A percentile compares a stretch with the other conserved stretches of the same genome.
Evolutionary conservation across 2,888 invertebrate species (phyloP).

Genomic region (Heliothis peltigera): DNA sequence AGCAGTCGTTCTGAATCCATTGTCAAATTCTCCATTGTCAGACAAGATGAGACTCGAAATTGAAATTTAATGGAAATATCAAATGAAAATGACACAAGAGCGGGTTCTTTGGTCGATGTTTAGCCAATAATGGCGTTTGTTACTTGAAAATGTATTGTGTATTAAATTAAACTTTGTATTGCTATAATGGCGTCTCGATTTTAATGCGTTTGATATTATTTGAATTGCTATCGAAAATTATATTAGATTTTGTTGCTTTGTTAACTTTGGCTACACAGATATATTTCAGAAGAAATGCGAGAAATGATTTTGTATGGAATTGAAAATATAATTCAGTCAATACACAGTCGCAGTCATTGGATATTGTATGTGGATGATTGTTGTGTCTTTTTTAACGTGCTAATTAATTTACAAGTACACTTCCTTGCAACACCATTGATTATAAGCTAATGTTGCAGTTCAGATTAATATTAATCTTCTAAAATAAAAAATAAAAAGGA

Average conservation of each 20-base stretch:
- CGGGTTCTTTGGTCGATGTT: conserved; percentile 70
- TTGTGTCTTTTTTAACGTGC: no score
- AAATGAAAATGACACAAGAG: conserved; percentile 73
- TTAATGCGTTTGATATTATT: conserved; percentile 60
- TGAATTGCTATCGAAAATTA: conserved; percentile 55
- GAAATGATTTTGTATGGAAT: conserved; percentile 18
- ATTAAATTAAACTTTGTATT: conserved; percentile 72
- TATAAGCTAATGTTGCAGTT: no score
- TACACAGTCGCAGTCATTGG: background rate
- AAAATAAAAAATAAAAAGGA: no score
- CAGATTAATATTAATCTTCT: no score
- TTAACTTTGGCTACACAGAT: conserved; percentile 33
- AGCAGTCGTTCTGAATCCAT: conserved; percentile 65
- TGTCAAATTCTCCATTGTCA: conserved; percentile 51
- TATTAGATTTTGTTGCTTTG: conserved; percentile 55
- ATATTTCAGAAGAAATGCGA: conserved; percentile 20
- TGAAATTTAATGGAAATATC: conserved; percentile 83
- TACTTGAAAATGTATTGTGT: conserved; percentile 69
- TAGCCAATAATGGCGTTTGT: conserved; percentile 72
- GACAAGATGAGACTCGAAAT: conserved; percentile 78
- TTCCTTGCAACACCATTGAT: no score
- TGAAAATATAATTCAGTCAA: background rate
- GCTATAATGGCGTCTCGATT: conserved; percentile 58
- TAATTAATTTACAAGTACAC: no score
- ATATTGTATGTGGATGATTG: background rate